Evolutionary conservation across 2,113 vertebrate species (phyloP).

Genomic region (Stigmatopora argus): DNA sequence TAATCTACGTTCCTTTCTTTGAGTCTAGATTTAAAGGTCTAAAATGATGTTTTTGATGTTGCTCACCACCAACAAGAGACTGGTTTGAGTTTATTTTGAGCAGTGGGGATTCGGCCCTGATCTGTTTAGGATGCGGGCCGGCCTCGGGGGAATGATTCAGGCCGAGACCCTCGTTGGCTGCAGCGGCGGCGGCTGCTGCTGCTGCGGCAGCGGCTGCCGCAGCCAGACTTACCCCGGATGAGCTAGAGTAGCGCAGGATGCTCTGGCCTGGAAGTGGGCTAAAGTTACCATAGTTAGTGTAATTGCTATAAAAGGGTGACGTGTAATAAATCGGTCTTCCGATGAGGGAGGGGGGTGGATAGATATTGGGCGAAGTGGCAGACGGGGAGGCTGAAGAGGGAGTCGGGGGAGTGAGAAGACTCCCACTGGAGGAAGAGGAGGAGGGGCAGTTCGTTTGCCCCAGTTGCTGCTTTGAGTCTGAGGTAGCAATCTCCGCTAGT

Average conservation of each 20-base stretch:
- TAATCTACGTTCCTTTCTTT: conserved; percentile 90
- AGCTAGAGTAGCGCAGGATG: conserved; percentile 85
- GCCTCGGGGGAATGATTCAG: conserved; percentile 71
- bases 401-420: conserved; percentile 75
- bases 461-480: conserved; percentile 86
- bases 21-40: conserved; percentile 80
- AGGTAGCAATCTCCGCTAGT: conserved; percentile 96
- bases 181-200: conserved; percentile 33
- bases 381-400: conserved; percentile 75
- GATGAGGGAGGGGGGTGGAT: conserved; percentile 85
- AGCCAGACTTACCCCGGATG: conserved; percentile 73
- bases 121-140: conserved; percentile 77
- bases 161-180: conserved; percentile 73
- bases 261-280: conserved; percentile 91
- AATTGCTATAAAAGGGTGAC: conserved; percentile 95
- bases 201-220: conserved; percentile 64
- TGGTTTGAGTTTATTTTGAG: conserved; percentile 81
- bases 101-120: conserved; percentile 77
- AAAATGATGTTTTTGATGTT: conserved; percentile 68
- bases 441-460: conserved; percentile 71
- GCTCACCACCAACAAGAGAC: conserved; percentile 56
- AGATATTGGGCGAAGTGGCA: conserved; percentile 76
- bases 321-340: conserved; percentile 97
- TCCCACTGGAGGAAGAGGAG: conserved; percentile 70
- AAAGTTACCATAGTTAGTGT: conserved; percentile 97